Evolutionary conservation across 2,888 invertebrate species (phyloP).

Genomic region (Lydus trimaculatus): DNA sequence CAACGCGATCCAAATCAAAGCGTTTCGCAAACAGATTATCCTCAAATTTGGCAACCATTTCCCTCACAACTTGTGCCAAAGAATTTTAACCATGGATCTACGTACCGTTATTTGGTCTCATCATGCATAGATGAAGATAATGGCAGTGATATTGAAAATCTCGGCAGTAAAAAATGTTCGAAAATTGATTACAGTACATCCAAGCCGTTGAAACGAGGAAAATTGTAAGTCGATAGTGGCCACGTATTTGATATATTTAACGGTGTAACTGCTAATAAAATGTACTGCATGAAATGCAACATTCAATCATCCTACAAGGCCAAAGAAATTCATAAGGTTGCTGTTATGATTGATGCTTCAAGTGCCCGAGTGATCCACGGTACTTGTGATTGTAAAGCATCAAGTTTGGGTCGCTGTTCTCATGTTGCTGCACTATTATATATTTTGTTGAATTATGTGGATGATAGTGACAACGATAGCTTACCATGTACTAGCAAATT

Average conservation of each 20-base stretch:
- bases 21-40: no score
- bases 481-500: slow-evolving; percentile 32
- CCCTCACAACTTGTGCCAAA: neutral
- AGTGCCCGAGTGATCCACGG: slow-evolving; percentile 19
- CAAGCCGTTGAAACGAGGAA: neutral
- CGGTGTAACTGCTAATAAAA: neutral
- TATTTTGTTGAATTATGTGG: slow-evolving; percentile 27
- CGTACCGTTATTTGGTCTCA: neutral
- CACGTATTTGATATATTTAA: slow-evolving; percentile 4
- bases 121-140: neutral
- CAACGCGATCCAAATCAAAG: no score
- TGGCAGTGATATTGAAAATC: neutral
- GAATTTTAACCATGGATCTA: neutral
- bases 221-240: neutral
- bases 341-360: slow-evolving; percentile 10
- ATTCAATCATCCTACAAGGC: neutral
- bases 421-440: slow-evolving; percentile 33
- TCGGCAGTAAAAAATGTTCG: neutral
- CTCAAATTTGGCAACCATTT: neutral
- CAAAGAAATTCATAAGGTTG: slow-evolving; percentile 7
- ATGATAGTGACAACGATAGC: slow-evolving; percentile 24
- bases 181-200: neutral
- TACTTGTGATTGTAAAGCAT: slow-evolving; percentile 31
- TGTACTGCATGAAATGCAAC: neutral
- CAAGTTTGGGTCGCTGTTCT: slow-evolving; percentile 16